A percentile compares a stretch with the other conserved stretches of the same genome.
Conservation (phyloP, 2,797 vertebrate genomes). For the Sorex maritimensis region DNA sequence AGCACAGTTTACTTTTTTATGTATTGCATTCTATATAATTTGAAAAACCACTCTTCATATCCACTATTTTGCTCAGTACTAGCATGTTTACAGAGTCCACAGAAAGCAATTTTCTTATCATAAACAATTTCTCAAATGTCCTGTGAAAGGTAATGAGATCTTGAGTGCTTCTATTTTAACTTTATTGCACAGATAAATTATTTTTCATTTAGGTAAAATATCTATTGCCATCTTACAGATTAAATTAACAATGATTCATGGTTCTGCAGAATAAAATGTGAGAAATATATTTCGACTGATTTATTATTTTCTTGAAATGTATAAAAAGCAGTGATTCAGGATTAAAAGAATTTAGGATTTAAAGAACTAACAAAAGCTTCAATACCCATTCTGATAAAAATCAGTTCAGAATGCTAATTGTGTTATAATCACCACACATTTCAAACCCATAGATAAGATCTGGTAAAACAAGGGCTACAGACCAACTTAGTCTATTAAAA, state of each 20-base stretch:
- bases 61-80: neutral
- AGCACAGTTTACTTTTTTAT: neutral
- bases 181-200: conserved; percentile 19
- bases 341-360: neutral
- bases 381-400: neutral
- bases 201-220: conserved; percentile 40
- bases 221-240: neutral
- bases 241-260: conserved; percentile 11
- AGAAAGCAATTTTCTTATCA: neutral
- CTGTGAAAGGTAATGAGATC: neutral
- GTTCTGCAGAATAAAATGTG: conserved; percentile 24
- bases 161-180: neutral
- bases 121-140: neutral
- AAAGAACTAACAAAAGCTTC: neutral
- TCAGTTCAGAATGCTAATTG: neutral
- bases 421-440: neutral
- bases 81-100: neutral
- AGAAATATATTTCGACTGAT: neutral
- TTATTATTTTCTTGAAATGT: conserved; percentile 18
- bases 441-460: no score
- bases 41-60: neutral
- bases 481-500: no score
- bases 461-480: no score
- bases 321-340: neutral
- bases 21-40: neutral